Conservation (phyloP, 2,888 invertebrate genomes). For the Sialis lutaria region DNA sequence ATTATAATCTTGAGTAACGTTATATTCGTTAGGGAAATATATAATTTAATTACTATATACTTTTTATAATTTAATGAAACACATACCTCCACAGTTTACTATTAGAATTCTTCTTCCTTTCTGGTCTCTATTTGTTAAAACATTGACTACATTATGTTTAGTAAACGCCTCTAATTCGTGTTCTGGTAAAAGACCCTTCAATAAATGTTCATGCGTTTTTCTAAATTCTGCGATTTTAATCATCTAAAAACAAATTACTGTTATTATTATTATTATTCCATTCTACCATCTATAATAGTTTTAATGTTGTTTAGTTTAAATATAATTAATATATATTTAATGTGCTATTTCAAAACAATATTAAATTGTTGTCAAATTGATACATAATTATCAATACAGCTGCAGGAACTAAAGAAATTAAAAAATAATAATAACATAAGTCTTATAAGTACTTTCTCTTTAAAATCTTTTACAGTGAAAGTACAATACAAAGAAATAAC, state of each 20-base stretch:
- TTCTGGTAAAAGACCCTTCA: constrained; percentile 46
- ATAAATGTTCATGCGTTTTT: constrained; percentile 43
- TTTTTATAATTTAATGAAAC: neutral
- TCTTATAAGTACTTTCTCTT: too few species aligned
- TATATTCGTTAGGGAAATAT: too few species aligned
- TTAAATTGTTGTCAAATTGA: too few species aligned
- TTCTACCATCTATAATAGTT: too few species aligned
- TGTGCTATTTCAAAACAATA: neutral
- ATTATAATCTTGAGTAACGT: neutral
- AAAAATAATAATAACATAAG: too few species aligned
- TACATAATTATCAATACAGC: too few species aligned
- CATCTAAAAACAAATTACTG: constrained; percentile 34
- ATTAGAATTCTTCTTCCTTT: constrained; percentile 57
- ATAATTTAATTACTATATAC: neutral
- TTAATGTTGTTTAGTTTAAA: neutral
- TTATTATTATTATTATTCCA: too few species aligned
- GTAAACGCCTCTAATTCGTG: constrained; percentile 49
- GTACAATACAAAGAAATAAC: too few species aligned
- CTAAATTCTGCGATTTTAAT: constrained; percentile 59
- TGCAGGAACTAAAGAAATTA: too few species aligned
- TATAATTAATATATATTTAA: constrained; percentile 1
- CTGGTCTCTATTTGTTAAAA: constrained; percentile 56
- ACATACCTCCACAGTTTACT: constrained; percentile 51
- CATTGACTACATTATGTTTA: constrained; percentile 60
- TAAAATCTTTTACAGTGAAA: too few species aligned